These are phyloP conservation scores for Lissonota sp. DNA, from an alignment of 2,888 invertebrate genomes.

Conservation along the genomic window DNA sequence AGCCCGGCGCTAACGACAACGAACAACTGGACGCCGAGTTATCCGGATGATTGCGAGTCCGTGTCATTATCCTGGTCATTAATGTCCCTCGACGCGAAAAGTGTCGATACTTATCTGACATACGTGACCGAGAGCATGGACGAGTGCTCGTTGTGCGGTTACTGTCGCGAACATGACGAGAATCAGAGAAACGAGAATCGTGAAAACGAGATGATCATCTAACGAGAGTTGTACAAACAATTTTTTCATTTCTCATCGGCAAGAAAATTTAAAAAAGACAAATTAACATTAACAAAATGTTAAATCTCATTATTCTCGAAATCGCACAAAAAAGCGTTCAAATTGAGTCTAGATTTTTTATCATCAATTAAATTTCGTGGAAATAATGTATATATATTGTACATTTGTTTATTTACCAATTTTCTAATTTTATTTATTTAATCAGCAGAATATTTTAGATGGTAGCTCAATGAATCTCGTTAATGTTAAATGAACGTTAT, in stretches of 20 bases:
- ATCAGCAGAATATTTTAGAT: not conserved
- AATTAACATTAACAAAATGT: not conserved
- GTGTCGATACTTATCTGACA: slow-evolving; percentile 81
- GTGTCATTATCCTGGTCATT: slow-evolving; percentile 77
- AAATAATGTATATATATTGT: slow-evolving; percentile 6
- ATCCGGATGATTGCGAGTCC: slow-evolving; percentile 77
- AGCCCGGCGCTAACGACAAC: slow-evolving; percentile 31
- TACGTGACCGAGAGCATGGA: slow-evolving; percentile 76
- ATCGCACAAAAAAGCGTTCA: slow-evolving; percentile 15
- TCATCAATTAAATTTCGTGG: slow-evolving; percentile 32
- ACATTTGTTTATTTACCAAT: slow-evolving; percentile 13
- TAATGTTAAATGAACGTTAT: not conserved
- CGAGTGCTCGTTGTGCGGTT: slow-evolving; percentile 77
- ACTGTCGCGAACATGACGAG: slow-evolving; percentile 80
- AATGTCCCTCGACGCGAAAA: slow-evolving; percentile 78
- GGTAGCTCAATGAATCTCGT: not conserved
- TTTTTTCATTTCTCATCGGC: slow-evolving; percentile 17
- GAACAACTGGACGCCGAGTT: slow-evolving; percentile 64
- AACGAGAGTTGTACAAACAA: slow-evolving; percentile 65
- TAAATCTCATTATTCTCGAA: slow-evolving; percentile 29
- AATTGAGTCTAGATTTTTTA: slow-evolving; percentile 49
- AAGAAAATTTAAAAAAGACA: not conserved
- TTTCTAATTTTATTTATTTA: not conserved
- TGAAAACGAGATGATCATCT: slow-evolving; percentile 82
- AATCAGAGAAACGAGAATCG: slow-evolving; percentile 81